Evolutionary conservation across 2,888 invertebrate species (phyloP), one percentile per base, ranked within the genome.

Genomic region (Dendrolimus houi): DNA sequence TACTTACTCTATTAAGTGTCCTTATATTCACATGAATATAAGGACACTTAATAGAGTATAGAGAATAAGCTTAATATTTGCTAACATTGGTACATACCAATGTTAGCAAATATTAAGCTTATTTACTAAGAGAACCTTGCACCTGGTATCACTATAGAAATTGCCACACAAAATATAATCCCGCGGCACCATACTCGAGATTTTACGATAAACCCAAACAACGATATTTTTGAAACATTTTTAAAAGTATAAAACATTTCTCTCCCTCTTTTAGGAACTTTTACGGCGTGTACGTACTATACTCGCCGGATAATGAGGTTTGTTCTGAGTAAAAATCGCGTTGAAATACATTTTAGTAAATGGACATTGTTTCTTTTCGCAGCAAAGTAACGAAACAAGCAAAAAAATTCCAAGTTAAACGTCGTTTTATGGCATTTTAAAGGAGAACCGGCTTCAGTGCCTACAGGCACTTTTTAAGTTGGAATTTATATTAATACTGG

Each of bases 261-360:
- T 9, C 47, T 12, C 9, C 9, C 47, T 47, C 12, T 47, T 47
- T 10, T 47, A 47, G 47, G 47, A 47, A 47, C 47, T 47, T 47
- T 47, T 47, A 47, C 47, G 47, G 47, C 12, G 47, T 47, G 47
- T 47, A 47, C 47, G 9, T 47, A 47, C 47, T 47, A 12, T 47
- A 47, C 47, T 47, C 8, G 12, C 9, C 12, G 47, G 47, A 47
- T 47, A 47, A 47, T 6, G 29, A 29, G 29, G 29, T 29, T 29
- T 47, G 47, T 47, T 8, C 47, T 47, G 47, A 47, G 47, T 10
- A 47, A 47, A 47, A 47, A 47, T 47, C 9, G 12, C 47, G 47
- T 47, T 10, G 12, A 47, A 47, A 52, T 6, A 52, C 41, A 52
- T 41, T 40, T 57, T 54, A 56, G 54, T 57, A 59, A 40, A 53